Base-by-base conservation (phyloP, 2,888 invertebrate genomes). In the Deilephila porcellus region DNA sequence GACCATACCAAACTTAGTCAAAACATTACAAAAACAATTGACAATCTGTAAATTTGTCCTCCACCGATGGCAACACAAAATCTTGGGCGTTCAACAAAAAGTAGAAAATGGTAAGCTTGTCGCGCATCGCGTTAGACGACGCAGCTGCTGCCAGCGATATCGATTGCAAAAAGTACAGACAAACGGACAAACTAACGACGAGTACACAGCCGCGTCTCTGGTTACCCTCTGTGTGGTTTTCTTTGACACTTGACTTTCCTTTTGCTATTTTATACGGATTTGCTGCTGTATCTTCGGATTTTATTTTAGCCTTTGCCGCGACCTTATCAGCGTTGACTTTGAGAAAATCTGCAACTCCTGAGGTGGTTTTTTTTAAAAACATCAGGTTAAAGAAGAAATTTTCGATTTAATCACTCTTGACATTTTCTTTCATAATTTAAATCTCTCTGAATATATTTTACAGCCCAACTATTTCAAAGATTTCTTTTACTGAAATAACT, bases 141-240 rank as follows among this genome's bases (percentile, higher is more conserved):
- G 85, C 93, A 93, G 93, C 93, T 92, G 93, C 87, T 89, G 91
- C 90, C 90, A 85, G 87, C 89, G 91, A 90, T 92, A 93, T 92
- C 91, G 90, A 89, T 91, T 88, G 89, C 91, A 92, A 92, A 90
- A 89, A 88, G 87, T 83, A 87, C 83, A 90, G 81, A 85, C 85
- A 85, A 87, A 90, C 87, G 84, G 82, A 85, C 85, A 81, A 80
- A 79, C 83, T 87, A 87, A 86, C 85, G 88, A 83, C 83, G 83
- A 83, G 86, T 86, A 83, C 86, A 88, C 84, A 86, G 20, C 60
- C 79, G 80, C 77, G 20, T 72, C 45, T 17, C 7, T 19, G 17
- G 17, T 53, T 29, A 53, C 29, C 29, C n/a, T 29, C 45, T 45
- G 45, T 56, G 70, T n/a, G 56, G 17, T 8, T 20, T 32, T 53